Evolutionary conservation across 2,888 invertebrate genomes (phyloP).

Genomic region (Salpingus planirostris): DNA sequence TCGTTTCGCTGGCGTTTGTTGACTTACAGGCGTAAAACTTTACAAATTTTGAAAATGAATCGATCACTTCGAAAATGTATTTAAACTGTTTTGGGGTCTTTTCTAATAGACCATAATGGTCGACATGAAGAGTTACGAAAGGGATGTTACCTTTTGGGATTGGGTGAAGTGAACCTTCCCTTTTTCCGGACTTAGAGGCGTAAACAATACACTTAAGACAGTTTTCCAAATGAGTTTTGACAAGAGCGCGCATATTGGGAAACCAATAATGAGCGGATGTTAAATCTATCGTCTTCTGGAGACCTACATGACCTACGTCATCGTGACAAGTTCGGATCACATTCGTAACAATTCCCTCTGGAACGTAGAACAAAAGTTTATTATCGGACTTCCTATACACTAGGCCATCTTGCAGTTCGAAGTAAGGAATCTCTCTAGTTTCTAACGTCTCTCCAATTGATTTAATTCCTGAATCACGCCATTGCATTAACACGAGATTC

Average conservation of each 20-base stretch:
- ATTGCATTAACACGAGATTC: constrained; percentile 3
- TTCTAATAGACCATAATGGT: constrained; percentile 3
- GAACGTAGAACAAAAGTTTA: constrained; percentile 17
- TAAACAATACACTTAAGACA: constrained; percentile 1
- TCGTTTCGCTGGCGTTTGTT: constrained; percentile 13
- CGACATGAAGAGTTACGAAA: constrained; percentile 1
- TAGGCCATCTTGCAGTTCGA: constrained; percentile 18
- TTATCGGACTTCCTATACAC: constrained; percentile 17
- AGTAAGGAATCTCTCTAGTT: constrained; percentile 9
- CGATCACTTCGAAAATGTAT: constrained; percentile 21
- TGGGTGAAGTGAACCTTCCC: not conserved
- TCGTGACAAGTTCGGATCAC: constrained; percentile 9
- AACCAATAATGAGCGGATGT: constrained; percentile 1
- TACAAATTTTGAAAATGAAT: constrained; percentile 21
- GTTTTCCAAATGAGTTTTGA: not conserved
- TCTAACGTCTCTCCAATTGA: constrained; percentile 16
- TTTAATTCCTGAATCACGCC: constrained; percentile 16
- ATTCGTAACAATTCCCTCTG: constrained; percentile 15
- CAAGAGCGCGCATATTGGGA: not conserved
- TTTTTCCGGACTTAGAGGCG: not conserved
- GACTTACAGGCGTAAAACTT: constrained; percentile 16
- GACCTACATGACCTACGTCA: constrained; percentile 6
- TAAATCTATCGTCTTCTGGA: constrained; percentile 3
- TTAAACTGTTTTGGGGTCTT: constrained; percentile 2
- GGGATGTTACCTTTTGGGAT: constrained; percentile 3